phyloP scores from a whole-genome alignment of 1,140 invertebrate genomes.

The Neodiprion fabricii region DNA sequence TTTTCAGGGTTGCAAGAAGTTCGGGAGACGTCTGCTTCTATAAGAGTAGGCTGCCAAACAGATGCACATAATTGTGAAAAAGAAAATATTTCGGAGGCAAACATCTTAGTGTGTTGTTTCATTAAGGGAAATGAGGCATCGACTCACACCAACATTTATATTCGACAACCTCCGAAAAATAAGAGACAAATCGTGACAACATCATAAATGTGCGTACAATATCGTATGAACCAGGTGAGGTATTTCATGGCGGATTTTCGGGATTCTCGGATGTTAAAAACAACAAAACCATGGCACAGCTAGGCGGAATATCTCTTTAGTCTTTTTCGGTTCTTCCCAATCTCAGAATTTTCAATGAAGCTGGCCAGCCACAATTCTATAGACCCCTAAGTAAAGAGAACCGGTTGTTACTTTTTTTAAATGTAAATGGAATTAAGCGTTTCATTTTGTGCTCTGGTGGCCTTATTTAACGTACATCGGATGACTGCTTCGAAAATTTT shows the following conservation, averaged over 20 bases:
- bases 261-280: conserved; percentile 1
- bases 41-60: conserved; percentile 8
- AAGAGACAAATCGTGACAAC: conserved; percentile 2
- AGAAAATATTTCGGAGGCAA: background rate
- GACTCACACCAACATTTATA: conserved; percentile 10
- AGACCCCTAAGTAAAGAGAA: conserved; percentile 18
- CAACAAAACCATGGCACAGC: conserved; percentile 3
- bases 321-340: background rate
- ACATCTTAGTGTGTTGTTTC: background rate
- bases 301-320: background rate
- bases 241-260: background rate
- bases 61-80: conserved; percentile 8
- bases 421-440: background rate
- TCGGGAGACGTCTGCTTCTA: background rate
- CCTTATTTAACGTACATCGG: background rate
- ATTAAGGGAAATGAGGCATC: background rate
- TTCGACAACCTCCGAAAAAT: background rate
- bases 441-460: background rate
- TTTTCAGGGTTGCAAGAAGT: no score
- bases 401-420: conserved; percentile 17
- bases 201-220: background rate
- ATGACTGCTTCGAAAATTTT: background rate
- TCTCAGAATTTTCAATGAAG: background rate
- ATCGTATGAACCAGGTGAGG: background rate
- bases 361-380: conserved; percentile 14